These are phyloP conservation scores for Geotrypetes seraphini DNA, from an alignment of 2,797 vertebrate genomes.

Conservation along the genomic window DNA sequence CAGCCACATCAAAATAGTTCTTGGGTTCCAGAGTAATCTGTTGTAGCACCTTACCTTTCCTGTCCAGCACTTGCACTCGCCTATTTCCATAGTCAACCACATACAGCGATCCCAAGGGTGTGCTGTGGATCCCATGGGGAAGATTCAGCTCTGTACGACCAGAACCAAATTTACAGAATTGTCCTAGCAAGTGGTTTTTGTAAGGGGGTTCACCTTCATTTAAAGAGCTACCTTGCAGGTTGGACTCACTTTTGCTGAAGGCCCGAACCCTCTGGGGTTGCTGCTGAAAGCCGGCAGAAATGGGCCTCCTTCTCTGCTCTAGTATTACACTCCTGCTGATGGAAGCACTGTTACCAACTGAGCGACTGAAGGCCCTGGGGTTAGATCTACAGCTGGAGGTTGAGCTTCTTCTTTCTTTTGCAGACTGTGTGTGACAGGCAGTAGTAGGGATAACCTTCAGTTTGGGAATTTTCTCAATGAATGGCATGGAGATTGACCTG, in stretches of 20 bases:
- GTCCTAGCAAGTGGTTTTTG: constrained; percentile 28
- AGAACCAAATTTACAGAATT: constrained; percentile 68
- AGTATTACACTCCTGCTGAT: not conserved
- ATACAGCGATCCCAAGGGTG: constrained; percentile 56
- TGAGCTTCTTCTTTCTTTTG: not conserved
- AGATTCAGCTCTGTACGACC: constrained; percentile 62
- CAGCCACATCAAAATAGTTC: constrained; percentile 69
- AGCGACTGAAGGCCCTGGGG: not conserved
- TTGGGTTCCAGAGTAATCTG: constrained; percentile 48
- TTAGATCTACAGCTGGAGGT: not conserved
- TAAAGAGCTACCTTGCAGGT: not conserved
- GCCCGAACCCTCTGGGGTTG: not conserved
- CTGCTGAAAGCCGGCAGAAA: not conserved
- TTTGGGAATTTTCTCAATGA: constrained; percentile 30
- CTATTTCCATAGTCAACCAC: constrained; percentile 69
- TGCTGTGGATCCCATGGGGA: constrained; percentile 60
- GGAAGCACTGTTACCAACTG: too few species aligned
- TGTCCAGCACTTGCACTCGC: constrained; percentile 62
- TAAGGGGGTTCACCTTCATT: not conserved
- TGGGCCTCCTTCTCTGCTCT: not conserved
- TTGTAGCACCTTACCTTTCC: constrained; percentile 54
- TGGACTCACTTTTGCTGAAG: constrained; percentile 4
- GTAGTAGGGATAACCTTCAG: not conserved
- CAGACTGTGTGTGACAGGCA: not conserved
- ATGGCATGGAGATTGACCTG: constrained; percentile 55